Conservation (phyloP, 1,140 invertebrate species). For the Calliopsis andreniformis region DNA sequence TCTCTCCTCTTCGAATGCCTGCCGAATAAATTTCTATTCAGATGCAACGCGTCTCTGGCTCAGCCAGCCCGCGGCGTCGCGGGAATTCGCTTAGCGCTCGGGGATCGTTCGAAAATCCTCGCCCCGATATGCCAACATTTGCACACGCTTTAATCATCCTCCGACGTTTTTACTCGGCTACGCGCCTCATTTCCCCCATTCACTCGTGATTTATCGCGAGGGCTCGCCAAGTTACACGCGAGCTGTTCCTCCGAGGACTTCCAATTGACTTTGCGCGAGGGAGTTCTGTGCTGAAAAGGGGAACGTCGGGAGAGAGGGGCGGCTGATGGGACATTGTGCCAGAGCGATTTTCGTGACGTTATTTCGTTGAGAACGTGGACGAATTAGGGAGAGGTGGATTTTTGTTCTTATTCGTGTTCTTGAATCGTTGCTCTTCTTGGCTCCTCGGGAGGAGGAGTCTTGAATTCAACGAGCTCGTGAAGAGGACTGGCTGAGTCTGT, state of each 20-base stretch:
- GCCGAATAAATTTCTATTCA: slow-evolving; percentile 63
- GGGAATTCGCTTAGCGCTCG: neutral
- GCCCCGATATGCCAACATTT: neutral
- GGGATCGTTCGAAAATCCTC: neutral
- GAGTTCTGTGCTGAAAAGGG: neutral
- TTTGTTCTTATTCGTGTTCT: no score
- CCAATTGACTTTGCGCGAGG: neutral
- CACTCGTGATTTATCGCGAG: neutral
- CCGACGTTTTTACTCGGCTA: neutral
- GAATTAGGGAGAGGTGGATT: no score
- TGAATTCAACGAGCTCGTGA: no score
- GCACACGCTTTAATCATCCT: neutral
- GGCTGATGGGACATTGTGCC: neutral
- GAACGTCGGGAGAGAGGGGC: neutral
- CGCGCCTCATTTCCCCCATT: neutral
- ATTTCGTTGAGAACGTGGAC: neutral
- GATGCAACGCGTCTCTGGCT: neutral
- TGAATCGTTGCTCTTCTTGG: no score
- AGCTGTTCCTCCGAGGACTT: neutral
- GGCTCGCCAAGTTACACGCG: neutral
- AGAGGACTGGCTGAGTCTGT: no score
- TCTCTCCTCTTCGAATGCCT: slow-evolving; percentile 22
- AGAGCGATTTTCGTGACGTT: neutral
- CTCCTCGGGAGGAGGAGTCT: no score
- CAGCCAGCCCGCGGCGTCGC: no score